Base-by-base conservation (phyloP, 2,797 vertebrate genomes). In the Notolepis coatsorum region DNA sequence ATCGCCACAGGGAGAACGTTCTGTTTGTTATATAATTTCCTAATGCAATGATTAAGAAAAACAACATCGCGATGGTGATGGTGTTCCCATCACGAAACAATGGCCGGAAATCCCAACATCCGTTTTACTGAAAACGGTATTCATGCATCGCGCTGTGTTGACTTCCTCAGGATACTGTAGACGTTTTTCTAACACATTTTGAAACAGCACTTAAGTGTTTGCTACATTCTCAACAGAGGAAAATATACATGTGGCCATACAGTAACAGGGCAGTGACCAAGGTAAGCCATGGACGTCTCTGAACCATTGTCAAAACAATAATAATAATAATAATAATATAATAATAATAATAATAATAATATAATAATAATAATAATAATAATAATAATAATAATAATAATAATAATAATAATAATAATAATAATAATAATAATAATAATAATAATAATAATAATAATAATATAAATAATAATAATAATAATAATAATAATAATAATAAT, bases 21-120 rank as follows among this genome's bases (percentile, higher is more conserved):
- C 56, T 89, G 84, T 90, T 90, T 89, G 86, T 88, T 80, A 80
- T 78, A 56, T 65, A 18, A 53, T 77, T 89, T 91, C 88, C 90
- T 84, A 85, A 86, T 81, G 74, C 81, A 77, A 75, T 86, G 83
- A 86, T 87, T 85, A 85, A 84, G 77, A 86, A 84, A 79, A 88
- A 89, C 87, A 89, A 85, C 85, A 81, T 27, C 73, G 23, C 24
- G 2, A 2, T 2, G 83, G 87, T 86, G 84, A 80, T 84, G 46
- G 75, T 73, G 86, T 92, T 92, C 91, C 89, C 91, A 91, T 82
- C 77, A 67, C 8, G 3, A 74, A 78, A 93, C 92, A 93, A 93
- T 92, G 66, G 85, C 56, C 82, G 92, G 92, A 93, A 90, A 90
- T 81, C 84, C 88, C 83, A 87, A 81, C 88, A 86, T 92, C 84